Evolutionary conservation across 1,140 invertebrate species (phyloP), one percentile per base, ranked within the genome.

Genomic region (Drosophila sproati): DNA sequence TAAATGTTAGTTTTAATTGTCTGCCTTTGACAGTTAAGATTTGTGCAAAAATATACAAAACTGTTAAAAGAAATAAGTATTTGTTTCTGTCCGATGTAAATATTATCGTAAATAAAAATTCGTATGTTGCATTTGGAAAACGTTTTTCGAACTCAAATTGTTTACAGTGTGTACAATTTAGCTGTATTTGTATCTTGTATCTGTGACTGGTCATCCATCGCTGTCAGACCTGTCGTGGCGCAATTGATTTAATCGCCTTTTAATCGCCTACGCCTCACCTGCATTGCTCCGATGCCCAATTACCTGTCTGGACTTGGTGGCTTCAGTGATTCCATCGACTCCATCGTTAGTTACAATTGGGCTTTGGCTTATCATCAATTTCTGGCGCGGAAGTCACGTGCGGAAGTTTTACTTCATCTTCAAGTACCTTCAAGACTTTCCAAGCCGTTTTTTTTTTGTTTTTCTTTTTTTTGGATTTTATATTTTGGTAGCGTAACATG

Each of bases 181-280:
- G 8, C 43, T 66, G 34, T 47, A 52, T 61, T 47, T 71, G 61
- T 12, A 31, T 54, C 43, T 43, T 2, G n/a, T 66, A 45, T 51
- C 7, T 52, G 37, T 67, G 35, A 41, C 7, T 52, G 37, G 34
- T 67, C 78, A 77, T 72, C 60, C 73, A 76, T 64, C 61, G 56
- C 51, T 75, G 73, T 76, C 68, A 72, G 52, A 54, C 37, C 60
- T 66, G 54, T 77, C 62, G 34, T 60, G 37, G 43, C 62, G 31
- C 83, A 88, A 87, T 88, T 88, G 83, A 87, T 80, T 88, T 87
- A 87, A 87, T 87, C 83, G 70, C 60, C 77, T 87, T 87, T 87
- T 88, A 87, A 87, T 87, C 83, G 80, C 83, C 83, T 80, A 88
- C 83, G 85, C 83, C 83, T 75, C 70, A 61, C 52, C 62, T 73